Evolutionary conservation across 2,797 vertebrate genomes (phyloP).

Genomic region (Syngnathus acus): DNA sequence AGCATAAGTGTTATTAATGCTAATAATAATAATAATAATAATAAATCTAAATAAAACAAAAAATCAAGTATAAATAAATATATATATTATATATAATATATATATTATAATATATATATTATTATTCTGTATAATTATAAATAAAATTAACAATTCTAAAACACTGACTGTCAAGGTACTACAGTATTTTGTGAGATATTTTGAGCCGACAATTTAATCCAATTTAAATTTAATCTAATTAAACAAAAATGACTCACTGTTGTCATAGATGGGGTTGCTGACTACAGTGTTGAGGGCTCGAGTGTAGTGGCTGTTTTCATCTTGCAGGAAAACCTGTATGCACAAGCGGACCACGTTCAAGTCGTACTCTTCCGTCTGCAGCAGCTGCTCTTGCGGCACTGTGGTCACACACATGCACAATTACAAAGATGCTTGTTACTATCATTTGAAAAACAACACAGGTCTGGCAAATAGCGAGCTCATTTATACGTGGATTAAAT

Average conservation of each 20-base stretch:
- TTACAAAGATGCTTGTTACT: neutral
- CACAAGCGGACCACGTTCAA: conserved; percentile 95
- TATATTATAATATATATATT: no score
- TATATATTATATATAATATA: no score
- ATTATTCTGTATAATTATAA: no score
- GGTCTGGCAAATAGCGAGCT: neutral
- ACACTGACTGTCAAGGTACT: neutral
- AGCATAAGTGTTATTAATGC: no score
- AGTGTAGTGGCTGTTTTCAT: conserved; percentile 79
- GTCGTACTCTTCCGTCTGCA: conserved; percentile 91
- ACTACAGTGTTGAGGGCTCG: conserved; percentile 77
- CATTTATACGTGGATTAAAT: no score
- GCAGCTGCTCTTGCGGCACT: conserved; percentile 87
- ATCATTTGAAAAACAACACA: neutral
- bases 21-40: no score
- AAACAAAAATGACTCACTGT: conserved; percentile 50
- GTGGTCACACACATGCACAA: conserved; percentile 10
- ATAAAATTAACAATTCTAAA: neutral
- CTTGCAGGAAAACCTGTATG: conserved; percentile 89
- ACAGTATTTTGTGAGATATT: neutral
- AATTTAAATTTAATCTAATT: no score
- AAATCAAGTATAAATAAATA: no score
- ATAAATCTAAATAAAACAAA: no score
- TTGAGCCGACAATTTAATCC: neutral
- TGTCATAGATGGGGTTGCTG: conserved; percentile 98